Base-by-base conservation (phyloP, 2,113 vertebrate species). In the Macaca mulatta region DNA sequence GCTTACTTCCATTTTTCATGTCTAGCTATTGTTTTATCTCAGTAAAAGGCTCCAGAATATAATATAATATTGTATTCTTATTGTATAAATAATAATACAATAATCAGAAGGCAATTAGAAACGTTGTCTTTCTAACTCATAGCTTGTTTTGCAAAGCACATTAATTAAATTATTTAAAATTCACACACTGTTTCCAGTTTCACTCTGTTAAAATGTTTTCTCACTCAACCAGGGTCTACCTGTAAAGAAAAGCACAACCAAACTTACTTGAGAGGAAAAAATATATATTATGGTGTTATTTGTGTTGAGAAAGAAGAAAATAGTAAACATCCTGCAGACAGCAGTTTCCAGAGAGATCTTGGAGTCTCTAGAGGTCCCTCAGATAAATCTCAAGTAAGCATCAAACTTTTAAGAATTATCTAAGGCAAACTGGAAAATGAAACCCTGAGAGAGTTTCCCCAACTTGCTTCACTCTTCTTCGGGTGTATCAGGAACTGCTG, bases 141-240 rank as follows among this genome's bases (percentile, higher is more conserved):
- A 79, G 18, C 22, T 87, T 92, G 18, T 77, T 93, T 94, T 75
- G 27, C 48, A 95, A 92, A 95, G 48, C 20, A 57, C 38, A 81
- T 88, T 97, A 95, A 96, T 96, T 93, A 93, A 95, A 94, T 83
- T 82, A 87, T 89, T 96, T 77, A 85, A 96, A 96, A 78, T 74
- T 81, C 67, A 91, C 93, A 94, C 75, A 61, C 27, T 95, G 43
- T 84, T n/a, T 75, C 25, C 50, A 90, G 18, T 87, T 96, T 90
- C 35, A 86, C 45, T 92, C 57, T 87, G 50, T 78, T 96, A 55
- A 92, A 96, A 75, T 88, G 45, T 79, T 96, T 98, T 97, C 92
- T 95, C 48, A 79, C 72, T 22, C 25, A 22, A 81, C n/a, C 25
- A 87, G 88, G 88, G 72, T 38, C 61, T 83, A 59, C 90, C 88